Base-by-base conservation (phyloP, 2,888 invertebrate species). In the Polydrusus pterygomalis region DNA sequence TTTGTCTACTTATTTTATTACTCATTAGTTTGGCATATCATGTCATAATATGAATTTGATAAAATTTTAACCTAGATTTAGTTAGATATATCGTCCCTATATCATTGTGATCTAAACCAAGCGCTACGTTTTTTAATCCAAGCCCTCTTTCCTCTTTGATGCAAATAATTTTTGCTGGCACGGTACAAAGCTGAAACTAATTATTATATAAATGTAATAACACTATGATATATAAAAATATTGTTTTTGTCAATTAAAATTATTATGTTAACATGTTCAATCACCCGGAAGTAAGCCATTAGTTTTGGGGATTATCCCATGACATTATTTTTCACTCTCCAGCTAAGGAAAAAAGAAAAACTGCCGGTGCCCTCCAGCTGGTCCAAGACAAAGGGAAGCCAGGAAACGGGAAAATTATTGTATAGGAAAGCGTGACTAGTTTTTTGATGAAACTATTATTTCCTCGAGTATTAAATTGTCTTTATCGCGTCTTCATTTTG, bases 331-430 rank as follows among this genome's bases (percentile, higher is more conserved):
- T 34, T 30, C 56, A 30, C 56, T 56, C 7, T 56, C n/a, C n/a
- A 56, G 30, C 56, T n/a, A 13, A 30, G 15, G n/a, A 64, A 67
- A 58, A 69, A 58, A 13, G 9, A 13, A 56, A 56, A 38, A 25
- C 58, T 11, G 49, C 49, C 11, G 40, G 40, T 38, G 70, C 60
- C 49, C 62, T 51, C n/a, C 70, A 70, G 60, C 70, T 70, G 63
- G 51, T 38, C 51, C 63, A 51, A 15, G 11, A 58, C 15, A 30
- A 58, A 47, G 45, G 69, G 60, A 70, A 70, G 60, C 60, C 56
- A 45, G 51, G 47, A 70, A 70, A 70, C 38, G 49, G 62, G 25
- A 51, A 70, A 70, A 62, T 70, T 49, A 70, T 70, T 51, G 11
- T 49, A 70, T 40, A 51, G 56, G 43, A 51, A 47, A 43, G 18